Conservation (phyloP, 1,140 invertebrate species). For the Diploscapter pachys region DNA sequence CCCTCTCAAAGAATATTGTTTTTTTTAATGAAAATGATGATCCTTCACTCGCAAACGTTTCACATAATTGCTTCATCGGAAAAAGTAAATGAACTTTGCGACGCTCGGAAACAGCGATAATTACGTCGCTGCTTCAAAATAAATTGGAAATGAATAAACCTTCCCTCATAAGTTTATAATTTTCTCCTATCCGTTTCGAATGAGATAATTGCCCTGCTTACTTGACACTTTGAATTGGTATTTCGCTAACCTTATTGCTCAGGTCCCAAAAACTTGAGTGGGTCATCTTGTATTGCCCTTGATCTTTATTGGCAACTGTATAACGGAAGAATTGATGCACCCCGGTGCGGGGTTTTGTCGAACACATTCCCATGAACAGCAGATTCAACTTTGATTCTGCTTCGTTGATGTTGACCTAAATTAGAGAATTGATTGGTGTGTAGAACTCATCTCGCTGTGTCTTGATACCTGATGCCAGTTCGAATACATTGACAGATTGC, state of each 20-base stretch:
- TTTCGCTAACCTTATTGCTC: constrained; percentile 19
- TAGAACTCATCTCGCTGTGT: constrained; percentile 32
- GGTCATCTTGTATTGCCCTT: constrained; percentile 66
- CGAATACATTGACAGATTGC: constrained; percentile 91
- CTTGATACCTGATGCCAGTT: constrained; percentile 75
- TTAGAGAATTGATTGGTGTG: constrained; percentile 24
- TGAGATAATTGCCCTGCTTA: too few species aligned
- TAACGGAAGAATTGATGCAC: constrained; percentile 64
- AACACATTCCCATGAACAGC: constrained; percentile 36
- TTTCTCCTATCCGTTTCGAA: too few species aligned
- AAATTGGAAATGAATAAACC: too few species aligned
- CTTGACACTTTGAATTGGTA: too few species aligned
- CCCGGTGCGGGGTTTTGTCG: constrained; percentile 33
- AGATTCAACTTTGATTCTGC: constrained; percentile 39
- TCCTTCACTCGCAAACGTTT: too few species aligned
- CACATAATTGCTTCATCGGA: too few species aligned
- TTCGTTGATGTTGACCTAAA: constrained; percentile 26
- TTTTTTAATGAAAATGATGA: too few species aligned
- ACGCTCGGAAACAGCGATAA: too few species aligned
- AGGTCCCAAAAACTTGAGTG: constrained; percentile 68
- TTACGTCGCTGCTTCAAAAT: too few species aligned
- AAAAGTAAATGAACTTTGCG: too few species aligned
- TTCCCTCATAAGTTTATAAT: too few species aligned
- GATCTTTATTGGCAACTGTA: constrained; percentile 65
- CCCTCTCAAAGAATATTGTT: too few species aligned